Conservation (phyloP, 2,113 vertebrate species). For the Mustelus asterias region DNA sequence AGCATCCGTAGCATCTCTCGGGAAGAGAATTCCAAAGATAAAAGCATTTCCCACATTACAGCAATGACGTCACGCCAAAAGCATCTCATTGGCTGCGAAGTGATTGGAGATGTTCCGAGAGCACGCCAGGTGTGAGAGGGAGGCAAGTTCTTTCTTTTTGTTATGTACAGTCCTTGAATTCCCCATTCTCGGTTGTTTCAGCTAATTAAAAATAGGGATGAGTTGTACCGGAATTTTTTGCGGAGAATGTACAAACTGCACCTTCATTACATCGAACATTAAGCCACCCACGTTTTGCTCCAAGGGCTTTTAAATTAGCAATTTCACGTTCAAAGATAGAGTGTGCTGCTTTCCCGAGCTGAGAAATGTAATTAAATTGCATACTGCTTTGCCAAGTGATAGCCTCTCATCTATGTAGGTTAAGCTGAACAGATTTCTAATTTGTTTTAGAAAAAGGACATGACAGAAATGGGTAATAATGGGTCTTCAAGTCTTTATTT, state of each 20-base stretch:
- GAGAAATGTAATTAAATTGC: conserved; percentile 31
- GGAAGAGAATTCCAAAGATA: background rate
- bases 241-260: too few species aligned
- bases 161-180: too few species aligned
- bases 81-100: background rate
- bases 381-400: background rate
- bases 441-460: background rate
- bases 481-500: background rate
- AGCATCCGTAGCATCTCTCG: background rate
- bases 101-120: background rate
- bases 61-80: background rate
- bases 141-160: background rate
- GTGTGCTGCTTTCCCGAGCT: background rate
- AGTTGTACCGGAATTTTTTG: background rate
- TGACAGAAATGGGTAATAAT: background rate
- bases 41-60: background rate
- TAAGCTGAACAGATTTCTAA: conserved; percentile 25
- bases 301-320: background rate
- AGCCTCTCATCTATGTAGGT: conserved; percentile 4
- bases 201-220: background rate
- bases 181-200: background rate
- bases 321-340: conserved; percentile 2
- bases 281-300: conserved; percentile 19
- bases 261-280: background rate
- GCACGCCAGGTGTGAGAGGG: background rate